These are phyloP conservation scores for Drosophila kambysellisi DNA, from an alignment of 2,888 invertebrate genomes.

Conservation along the genomic window DNA sequence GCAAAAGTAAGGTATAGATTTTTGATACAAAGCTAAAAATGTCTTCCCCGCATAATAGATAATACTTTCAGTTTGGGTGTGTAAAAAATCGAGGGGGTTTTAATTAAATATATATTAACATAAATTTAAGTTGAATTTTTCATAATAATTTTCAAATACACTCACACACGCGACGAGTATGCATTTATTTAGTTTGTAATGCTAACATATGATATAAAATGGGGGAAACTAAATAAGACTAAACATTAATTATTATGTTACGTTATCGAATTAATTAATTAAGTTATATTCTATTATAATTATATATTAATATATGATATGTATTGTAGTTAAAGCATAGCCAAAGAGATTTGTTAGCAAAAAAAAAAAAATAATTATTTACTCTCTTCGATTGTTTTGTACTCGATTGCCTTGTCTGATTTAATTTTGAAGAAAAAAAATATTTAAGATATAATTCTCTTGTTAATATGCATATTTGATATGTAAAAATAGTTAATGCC, in stretches of 20 bases:
- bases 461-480: constrained; percentile 49
- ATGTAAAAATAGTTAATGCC: constrained; percentile 44
- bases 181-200: constrained; percentile 55
- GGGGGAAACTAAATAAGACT: constrained; percentile 64
- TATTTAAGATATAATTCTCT: constrained; percentile 27
- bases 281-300: constrained; percentile 32
- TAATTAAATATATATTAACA: constrained; percentile 4
- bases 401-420: constrained; percentile 47
- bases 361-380: constrained; percentile 39
- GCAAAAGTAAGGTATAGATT: constrained; percentile 24
- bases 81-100: constrained; percentile 3
- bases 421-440: constrained; percentile 15
- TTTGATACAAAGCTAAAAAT: constrained; percentile 54
- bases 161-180: constrained; percentile 23
- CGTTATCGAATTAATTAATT: constrained; percentile 15
- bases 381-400: constrained; percentile 27
- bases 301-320: constrained; percentile 20
- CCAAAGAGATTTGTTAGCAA: constrained; percentile 67
- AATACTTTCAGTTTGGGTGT: constrained; percentile 37
- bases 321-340: constrained; percentile 47
- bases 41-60: constrained; percentile 56
- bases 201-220: constrained; percentile 40
- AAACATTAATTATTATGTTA: constrained; percentile 49
- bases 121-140: constrained; percentile 13
- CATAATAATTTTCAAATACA: constrained; percentile 26